Percentiles rank a stretch among this genome's conserved stretches.
Conservation (phyloP, 2,113 vertebrate genomes). For the Vimba vimba region DNA sequence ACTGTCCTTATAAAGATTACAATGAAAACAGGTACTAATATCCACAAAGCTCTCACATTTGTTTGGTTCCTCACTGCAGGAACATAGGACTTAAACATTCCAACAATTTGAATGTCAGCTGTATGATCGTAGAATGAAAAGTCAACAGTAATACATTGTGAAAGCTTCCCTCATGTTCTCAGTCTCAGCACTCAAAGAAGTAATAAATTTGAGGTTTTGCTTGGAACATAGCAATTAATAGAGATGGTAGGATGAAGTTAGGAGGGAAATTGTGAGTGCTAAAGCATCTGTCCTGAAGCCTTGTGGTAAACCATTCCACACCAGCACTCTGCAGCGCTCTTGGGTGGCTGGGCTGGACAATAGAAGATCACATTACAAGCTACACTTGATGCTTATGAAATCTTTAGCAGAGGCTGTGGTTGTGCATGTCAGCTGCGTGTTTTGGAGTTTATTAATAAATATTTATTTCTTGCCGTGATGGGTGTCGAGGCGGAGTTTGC, state of each 20-base stretch:
- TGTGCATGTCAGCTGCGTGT: slow-evolving; percentile 11
- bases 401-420: slow-evolving; percentile 58
- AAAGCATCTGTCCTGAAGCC: slow-evolving; percentile 38
- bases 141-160: slow-evolving; percentile 14
- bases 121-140: not conserved
- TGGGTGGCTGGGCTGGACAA: slow-evolving; percentile 46
- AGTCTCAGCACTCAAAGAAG: not conserved
- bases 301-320: slow-evolving; percentile 39
- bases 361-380: slow-evolving; percentile 56
- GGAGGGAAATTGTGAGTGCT: slow-evolving; percentile 41
- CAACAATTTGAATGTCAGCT: not conserved
- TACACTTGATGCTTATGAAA: slow-evolving; percentile 64
- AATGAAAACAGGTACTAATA: not conserved
- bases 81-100: slow-evolving; percentile 3
- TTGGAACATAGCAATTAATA: slow-evolving; percentile 17
- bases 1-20: not conserved
- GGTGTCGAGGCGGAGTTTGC: not conserved
- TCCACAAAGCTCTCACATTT: not conserved
- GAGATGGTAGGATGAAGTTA: slow-evolving; percentile 19
- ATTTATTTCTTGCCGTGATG: not conserved
- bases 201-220: slow-evolving; percentile 20
- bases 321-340: slow-evolving; percentile 30
- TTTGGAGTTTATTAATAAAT: not conserved
- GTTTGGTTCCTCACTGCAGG: not conserved
- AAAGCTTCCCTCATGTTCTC: slow-evolving; percentile 1